Evolutionary conservation across 2,797 vertebrate genomes (phyloP), one percentile per base, ranked within the genome.

Genomic region (Argentina silus): DNA sequence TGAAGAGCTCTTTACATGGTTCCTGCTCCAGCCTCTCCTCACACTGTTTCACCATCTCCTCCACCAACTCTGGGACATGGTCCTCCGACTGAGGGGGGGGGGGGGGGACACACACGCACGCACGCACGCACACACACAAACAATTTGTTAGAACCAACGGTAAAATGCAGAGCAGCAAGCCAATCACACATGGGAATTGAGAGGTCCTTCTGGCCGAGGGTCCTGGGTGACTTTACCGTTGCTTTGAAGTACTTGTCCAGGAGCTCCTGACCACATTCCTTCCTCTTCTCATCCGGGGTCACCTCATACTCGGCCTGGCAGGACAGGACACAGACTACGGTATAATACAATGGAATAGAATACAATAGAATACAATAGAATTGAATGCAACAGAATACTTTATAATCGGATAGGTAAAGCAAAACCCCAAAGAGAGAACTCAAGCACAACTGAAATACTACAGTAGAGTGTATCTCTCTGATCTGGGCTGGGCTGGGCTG

Each of bases 1-100:
- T 96, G 91, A 98, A 98, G 81, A 99, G 96, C 80, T 99, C 97
- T 85, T 99, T 98, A 87, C 94, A 96, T 83, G 96, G 94, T 1
- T 96, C 96, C 78, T 96, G 90, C 79, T 97, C 94, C 84, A 98
- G 92, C 73, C 88, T 86, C 84, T 97, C 95, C 9, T 92, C 77
- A 64, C 97, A 99, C 70, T 89, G 91, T 71, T 85, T 87, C 83
- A 95, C 93, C 90, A 98, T 90, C 75, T 94, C 93, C 44, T 85
- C 91, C 27, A 95, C 92, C 78, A 99, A 89, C 90, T 98, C 96
- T 11, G 96, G 93, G 81, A 99, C 94, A 12, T 95, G 89, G 78
- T 97, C 95, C 59, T 94, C 94, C 73, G 96, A 95, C 98, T 99
- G 88, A 64, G 15, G 57, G 57, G 56, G 3, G 57, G 57, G 56